Evolutionary conservation across 2,797 vertebrate genomes (phyloP), one percentile per base, ranked within the genome.

Genomic region (Sarcoramphus papa): DNA sequence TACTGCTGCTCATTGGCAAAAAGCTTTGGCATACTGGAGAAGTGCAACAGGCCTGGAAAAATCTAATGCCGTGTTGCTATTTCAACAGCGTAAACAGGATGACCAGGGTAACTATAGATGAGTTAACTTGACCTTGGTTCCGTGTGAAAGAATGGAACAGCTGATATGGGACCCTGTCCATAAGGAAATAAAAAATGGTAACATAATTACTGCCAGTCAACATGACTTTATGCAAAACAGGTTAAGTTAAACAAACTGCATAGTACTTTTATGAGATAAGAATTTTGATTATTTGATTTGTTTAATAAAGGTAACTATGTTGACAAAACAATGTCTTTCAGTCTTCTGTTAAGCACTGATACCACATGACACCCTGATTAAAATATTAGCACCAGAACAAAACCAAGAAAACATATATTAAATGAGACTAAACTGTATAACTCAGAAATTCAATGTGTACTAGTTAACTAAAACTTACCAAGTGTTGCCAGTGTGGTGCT

Each of bases 81-180:
- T 95, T 93, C 62, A 92, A 33, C 76, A 92, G 75, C 1, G 0
- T 80, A 90, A 97, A 94, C 84, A 86, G 86, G 78, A 96, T 89
- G 91, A 83, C 70, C 67, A 68, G 31, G 11, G 69, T 89, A 95
- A 96, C 60, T 65, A 78, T 84, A 92, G 87, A 91, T 54, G 84
- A 85, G 53, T 90, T 85, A 84, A 80, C 53, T 23, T 95, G 92
- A 96, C 92, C 92, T 96, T 94, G 72, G 75, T 83, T 93, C 68
- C 0, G 0, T 80, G 81, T 92, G 84, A 93, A 96, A 97, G 90
- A 96, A 91, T 54, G 81, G 64, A 94, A 88, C 88, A 94, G 93
- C 94, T 91, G 90, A 93, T 70, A 82, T 2, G 41, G 85, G 67
- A 80, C 64, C 33, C 30, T 35, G 31, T 75, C 90, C 75, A 77